phyloP scores from a whole-genome alignment of 1,140 invertebrate species.

The Aphaenogaster rudis region DNA sequence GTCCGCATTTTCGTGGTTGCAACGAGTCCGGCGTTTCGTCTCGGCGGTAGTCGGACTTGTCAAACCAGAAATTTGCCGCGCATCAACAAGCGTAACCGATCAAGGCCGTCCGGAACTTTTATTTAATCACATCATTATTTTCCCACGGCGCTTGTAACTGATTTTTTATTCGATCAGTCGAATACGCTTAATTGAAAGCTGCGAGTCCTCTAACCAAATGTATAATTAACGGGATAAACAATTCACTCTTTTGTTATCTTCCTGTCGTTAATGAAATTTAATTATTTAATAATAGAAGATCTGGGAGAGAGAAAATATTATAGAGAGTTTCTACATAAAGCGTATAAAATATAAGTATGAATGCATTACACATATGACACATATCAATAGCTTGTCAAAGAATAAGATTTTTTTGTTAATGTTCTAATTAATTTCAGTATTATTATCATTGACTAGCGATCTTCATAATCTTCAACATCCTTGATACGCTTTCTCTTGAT shows the following conservation, averaged over 20 bases:
- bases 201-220: neutral
- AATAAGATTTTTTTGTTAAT: neutral
- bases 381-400: neutral
- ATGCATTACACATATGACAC: neutral
- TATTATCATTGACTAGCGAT: neutral
- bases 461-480: neutral
- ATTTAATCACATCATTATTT: conserved; percentile 50
- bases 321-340: neutral
- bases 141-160: neutral
- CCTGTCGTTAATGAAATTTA: neutral
- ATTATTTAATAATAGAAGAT: neutral
- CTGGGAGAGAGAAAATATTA: neutral
- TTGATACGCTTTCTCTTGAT: neutral
- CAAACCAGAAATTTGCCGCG: conserved; percentile 55
- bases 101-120: conserved; percentile 44
- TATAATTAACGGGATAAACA: neutral
- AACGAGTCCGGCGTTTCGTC: conserved; percentile 5
- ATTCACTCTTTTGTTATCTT: neutral
- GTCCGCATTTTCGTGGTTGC: conserved; percentile 16
- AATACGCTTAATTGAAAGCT: neutral
- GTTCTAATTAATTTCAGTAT: neutral
- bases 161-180: neutral
- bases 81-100: conserved; percentile 46
- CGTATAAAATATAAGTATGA: neutral
- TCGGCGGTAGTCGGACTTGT: conserved; percentile 36